phyloP scores from a whole-genome alignment of 1,140 invertebrate genomes.

The Leguminivora glycinivorella region DNA sequence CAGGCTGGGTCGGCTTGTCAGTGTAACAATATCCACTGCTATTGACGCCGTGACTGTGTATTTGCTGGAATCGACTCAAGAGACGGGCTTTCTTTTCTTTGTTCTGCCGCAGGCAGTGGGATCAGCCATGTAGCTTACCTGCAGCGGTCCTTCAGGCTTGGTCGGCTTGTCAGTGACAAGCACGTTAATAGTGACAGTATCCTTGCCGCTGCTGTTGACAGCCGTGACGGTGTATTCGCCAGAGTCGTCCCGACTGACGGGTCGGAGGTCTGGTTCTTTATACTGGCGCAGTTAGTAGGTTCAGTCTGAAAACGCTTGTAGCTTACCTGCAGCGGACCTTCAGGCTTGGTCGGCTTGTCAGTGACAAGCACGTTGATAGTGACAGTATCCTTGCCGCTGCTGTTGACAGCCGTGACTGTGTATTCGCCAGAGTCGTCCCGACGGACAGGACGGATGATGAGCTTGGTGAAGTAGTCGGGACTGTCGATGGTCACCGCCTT shows the following conservation, averaged over 20 bases:
- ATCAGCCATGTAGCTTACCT: conserved; percentile 43
- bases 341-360: conserved; percentile 92
- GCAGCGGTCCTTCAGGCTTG: conserved; percentile 92
- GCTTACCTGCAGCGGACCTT: conserved; percentile 87
- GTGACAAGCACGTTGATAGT: conserved; percentile 94
- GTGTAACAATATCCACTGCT: conserved; percentile 93
- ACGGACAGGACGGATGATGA: conserved; percentile 89
- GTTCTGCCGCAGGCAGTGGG: not conserved
- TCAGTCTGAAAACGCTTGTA: not conserved
- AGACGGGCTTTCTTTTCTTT: conserved; percentile 81
- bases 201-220: conserved; percentile 91
- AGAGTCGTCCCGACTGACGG: conserved; percentile 88
- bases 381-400: conserved; percentile 92
- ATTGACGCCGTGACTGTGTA: conserved; percentile 93
- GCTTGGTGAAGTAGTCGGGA: conserved; percentile 92
- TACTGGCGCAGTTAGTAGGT: not conserved
- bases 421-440: conserved; percentile 93
- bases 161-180: conserved; percentile 94
- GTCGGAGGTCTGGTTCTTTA: conserved; percentile 78
- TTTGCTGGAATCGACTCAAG: conserved; percentile 90
- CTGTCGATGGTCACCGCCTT: conserved; percentile 89
- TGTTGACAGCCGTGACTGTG: conserved; percentile 91
- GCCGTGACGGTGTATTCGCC: conserved; percentile 94
- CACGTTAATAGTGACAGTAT: conserved; percentile 93
- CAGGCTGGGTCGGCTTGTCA: conserved; percentile 92